Evolutionary conservation across 1,140 invertebrate species (phyloP), one percentile per base, ranked within the genome.

Genomic region (Drosophila paulistorum): DNA sequence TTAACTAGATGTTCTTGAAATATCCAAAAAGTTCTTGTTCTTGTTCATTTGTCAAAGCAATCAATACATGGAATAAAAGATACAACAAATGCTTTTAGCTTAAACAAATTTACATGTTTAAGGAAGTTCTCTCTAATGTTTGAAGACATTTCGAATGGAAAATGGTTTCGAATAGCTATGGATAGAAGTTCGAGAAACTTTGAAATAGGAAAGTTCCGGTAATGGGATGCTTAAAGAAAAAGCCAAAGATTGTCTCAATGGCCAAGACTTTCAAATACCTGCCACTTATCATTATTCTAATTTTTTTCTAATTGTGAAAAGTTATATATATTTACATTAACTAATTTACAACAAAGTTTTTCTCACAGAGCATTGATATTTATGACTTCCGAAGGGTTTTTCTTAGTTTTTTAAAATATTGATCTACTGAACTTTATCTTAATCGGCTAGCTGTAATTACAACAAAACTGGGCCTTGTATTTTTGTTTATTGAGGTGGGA

Each of bases 1-100:
- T 26, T 41, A 35, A 73, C 37, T 63, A n/a, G 51, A 48, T 51
- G 30, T 54, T 64, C 17, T 58, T 37, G 5, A 41, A 48, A 30
- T 20, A 37, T 37, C 35, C n/a, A 37, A 59, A 37, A 59, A 37
- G n/a, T 37, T 37, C 35, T 39, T 13, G 23, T 33, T 48, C 33
- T 58, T 14, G 33, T 14, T 59, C 35, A 35, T 35, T 17, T 37
- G 35, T 58, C 30, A 58, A 58, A 58, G 30, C 57, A 58, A 58
- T 35, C 55, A 58, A 58, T 58, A 58, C 23, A 26, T 58, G n/a
- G 9, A 17, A 48, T 48, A 10, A 20, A 48, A 39, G 37, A 48
- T 23, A 23, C 17, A 51, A 51, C 17, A 51, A 51, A 51, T 51
- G 45, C 45, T 51, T 51, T 51, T 51, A 51, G 45, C 45, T 51